These are phyloP conservation scores for Ornithoptera alexandrae DNA, from an alignment of 2,888 invertebrate species.

Conservation along the genomic window DNA sequence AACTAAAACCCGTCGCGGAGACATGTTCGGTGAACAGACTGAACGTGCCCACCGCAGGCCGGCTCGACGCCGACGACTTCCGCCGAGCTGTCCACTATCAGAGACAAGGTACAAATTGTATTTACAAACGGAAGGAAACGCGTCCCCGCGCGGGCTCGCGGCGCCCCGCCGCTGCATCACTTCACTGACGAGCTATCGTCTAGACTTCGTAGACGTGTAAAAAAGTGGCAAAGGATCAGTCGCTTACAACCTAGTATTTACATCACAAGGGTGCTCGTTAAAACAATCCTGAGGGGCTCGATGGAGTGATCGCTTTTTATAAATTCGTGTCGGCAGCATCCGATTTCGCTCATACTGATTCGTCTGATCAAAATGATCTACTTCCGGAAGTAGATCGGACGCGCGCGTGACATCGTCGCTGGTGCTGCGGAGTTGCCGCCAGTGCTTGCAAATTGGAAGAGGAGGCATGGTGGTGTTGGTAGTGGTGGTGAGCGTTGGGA, in stretches of 20 bases:
- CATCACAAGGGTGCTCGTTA: conserved; percentile 49
- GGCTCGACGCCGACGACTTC: neutral
- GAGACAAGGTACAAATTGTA: conserved; percentile 64
- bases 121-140: conserved; percentile 52
- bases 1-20: no score
- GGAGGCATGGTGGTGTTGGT: no score
- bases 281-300: conserved; percentile 31
- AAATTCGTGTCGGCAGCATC: conserved; percentile 33
- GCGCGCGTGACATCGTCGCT: neutral
- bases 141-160: no score
- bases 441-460: no score
- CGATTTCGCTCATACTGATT: conserved; percentile 28
- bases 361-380: conserved; percentile 22
- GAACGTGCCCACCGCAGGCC: no score
- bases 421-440: neutral
- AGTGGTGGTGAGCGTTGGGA: neutral
- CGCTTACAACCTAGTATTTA: conserved; percentile 73
- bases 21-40: no score
- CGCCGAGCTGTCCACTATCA: conserved; percentile 42
- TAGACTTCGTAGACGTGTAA: conserved; percentile 71
- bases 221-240: conserved; percentile 78
- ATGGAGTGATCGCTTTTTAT: conserved; percentile 32
- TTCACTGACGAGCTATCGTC: conserved; percentile 47
- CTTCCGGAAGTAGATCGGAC: conserved; percentile 2
- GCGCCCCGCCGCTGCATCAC: conserved; percentile 38